Evolutionary conservation across 2,113 vertebrate genomes (phyloP).

Genomic region (Pelusios castaneus): DNA sequence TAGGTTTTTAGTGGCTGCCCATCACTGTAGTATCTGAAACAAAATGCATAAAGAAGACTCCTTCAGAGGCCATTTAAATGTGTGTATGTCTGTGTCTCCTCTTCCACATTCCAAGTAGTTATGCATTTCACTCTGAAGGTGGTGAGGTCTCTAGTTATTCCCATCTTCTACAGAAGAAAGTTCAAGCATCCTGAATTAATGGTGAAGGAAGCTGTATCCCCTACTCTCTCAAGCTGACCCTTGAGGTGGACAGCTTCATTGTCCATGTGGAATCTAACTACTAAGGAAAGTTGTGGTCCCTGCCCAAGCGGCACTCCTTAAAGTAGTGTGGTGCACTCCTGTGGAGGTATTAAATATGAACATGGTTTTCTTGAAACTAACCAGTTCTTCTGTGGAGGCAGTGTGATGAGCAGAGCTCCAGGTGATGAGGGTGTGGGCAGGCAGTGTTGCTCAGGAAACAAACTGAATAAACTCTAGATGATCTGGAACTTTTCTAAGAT

Average conservation of each 20-base stretch:
- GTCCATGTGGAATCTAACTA: not conserved
- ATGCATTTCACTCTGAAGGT: not conserved
- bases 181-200: not conserved
- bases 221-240: not conserved
- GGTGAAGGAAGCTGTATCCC: not conserved
- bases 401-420: no score
- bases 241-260: no score
- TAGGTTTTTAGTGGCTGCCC: not conserved
- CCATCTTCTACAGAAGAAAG: not conserved
- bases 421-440: not conserved
- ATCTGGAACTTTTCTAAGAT: not conserved
- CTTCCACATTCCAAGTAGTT: not conserved
- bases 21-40: not conserved
- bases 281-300: not conserved
- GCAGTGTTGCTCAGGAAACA: not conserved
- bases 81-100: not conserved
- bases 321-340: not conserved
- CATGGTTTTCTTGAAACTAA: not conserved
- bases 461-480: not conserved
- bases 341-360: no score
- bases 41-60: not conserved
- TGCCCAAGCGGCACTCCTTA: not conserved
- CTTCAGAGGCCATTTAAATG: not conserved
- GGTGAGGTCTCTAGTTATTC: not conserved
- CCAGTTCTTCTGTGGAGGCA: not conserved